Evolutionary conservation across 30 jellyfish, hydroid and myxozoan genomes (phyloP).

Genomic region (Pelagia noctiluca): DNA sequence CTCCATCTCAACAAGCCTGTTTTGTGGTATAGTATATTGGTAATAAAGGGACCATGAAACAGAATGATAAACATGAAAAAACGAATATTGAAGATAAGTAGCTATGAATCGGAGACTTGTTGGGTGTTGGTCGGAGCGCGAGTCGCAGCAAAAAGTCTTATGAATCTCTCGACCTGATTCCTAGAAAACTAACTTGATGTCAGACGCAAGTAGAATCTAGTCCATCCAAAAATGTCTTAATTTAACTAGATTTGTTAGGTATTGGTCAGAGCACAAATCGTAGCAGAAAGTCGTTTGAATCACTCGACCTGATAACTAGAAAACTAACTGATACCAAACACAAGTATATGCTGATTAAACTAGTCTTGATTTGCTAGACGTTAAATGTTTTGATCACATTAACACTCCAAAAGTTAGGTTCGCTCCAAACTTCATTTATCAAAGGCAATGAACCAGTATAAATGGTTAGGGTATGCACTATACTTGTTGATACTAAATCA

Average conservation of each 20-base stretch:
- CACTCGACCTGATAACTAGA: conserved; percentile 56
- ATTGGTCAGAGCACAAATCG: background rate
- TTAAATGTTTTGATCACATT: too few species aligned
- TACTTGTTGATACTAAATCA: too few species aligned
- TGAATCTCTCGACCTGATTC: conserved; percentile 42
- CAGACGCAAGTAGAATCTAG: too few species aligned
- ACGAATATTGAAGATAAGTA: conserved; percentile 53
- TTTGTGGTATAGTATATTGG: too few species aligned
- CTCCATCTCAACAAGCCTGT: too few species aligned
- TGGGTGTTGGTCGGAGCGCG: background rate
- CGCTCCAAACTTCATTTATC: too few species aligned
- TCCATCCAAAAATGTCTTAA: too few species aligned
- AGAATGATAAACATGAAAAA: conserved; percentile 48
- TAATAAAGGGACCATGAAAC: conserved; percentile 53
- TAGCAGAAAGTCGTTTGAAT: background rate
- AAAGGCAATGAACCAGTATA: too few species aligned
- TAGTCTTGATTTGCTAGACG: too few species aligned
- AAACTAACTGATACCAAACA: conserved; percentile 43
- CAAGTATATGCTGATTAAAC: too few species aligned
- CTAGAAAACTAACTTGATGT: conserved; percentile 47
- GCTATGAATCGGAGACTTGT: conserved; percentile 2
- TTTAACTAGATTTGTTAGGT: background rate
- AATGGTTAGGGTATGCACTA: too few species aligned
- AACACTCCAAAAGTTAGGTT: too few species aligned
- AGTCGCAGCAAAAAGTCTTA: background rate